A percentile compares a stretch with the other conserved stretches of the same genome.
phyloP scores from a whole-genome alignment of 2,113 vertebrate genomes.

The Puffinus mauretanicus region DNA sequence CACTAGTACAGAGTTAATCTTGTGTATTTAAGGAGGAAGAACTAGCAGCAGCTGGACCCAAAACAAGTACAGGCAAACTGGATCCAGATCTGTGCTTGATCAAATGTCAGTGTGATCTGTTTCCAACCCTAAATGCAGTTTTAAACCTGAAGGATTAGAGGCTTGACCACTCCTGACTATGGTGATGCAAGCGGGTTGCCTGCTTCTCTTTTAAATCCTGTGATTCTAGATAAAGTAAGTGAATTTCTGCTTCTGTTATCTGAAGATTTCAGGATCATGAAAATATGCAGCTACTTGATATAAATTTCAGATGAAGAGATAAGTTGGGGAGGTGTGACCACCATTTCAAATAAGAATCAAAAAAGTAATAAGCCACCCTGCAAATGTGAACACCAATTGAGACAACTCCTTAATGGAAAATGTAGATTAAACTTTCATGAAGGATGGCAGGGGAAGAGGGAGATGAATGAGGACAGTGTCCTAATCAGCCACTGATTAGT shows the following conservation, averaged over 20 bases:
- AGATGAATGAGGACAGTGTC: slow-evolving; percentile 22
- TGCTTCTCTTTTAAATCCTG: neutral
- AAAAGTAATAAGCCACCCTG: neutral
- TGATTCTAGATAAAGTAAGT: neutral
- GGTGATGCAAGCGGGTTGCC: neutral
- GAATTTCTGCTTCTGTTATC: neutral
- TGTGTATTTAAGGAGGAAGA: neutral
- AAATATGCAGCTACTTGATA: neutral
- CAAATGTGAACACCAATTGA: neutral
- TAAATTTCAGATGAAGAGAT: neutral
- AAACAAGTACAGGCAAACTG: neutral
- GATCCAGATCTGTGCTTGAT: neutral
- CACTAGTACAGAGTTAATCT: neutral
- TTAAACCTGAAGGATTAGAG: neutral
- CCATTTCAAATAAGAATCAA: neutral
- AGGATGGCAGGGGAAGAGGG: neutral
- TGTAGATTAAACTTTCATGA: slow-evolving; percentile 14
- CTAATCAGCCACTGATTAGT: neutral
- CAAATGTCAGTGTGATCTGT: neutral
- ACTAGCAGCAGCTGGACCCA: neutral
- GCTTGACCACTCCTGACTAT: neutral
- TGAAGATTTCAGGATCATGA: neutral
- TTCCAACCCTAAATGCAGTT: neutral
- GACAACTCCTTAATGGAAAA: slow-evolving; percentile 25
- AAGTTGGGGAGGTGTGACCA: neutral